A percentile compares a stretch with the other conserved stretches of the same genome.
Evolutionary conservation across 53 echinoderm and acorn worm genomes (phyloP).

Genomic region (Arbacia lixula): DNA sequence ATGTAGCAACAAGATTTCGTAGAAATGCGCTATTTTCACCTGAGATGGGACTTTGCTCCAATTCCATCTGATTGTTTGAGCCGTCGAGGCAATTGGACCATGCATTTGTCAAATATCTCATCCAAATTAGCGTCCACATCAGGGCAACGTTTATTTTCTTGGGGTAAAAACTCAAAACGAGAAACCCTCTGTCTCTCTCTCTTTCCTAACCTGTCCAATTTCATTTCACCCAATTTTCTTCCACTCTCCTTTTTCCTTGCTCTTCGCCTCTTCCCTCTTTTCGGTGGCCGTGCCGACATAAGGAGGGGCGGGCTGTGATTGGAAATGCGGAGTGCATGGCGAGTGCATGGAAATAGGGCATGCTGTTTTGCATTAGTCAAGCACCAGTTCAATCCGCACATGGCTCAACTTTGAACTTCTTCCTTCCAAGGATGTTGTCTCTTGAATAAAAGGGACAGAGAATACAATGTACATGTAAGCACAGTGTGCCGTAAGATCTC

Average conservation of each 20-base stretch:
- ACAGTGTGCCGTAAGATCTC: too few relatives aligned
- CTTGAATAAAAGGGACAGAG: too few relatives aligned
- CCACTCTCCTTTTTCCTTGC: not conserved
- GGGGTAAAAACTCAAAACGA: not conserved
- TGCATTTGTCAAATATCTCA: constrained; percentile 23
- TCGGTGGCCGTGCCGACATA: not conserved
- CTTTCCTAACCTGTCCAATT: constrained; percentile 7
- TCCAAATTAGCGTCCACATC: constrained; percentile 34
- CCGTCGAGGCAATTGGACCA: constrained; percentile 26
- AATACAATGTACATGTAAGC: too few relatives aligned
- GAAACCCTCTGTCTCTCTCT: not conserved
- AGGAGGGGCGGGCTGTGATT: not conserved
- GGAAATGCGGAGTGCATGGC: not conserved
- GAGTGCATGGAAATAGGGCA: not conserved
- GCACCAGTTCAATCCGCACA: not conserved
- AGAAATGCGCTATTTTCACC: too few relatives aligned
- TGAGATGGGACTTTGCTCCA: too few relatives aligned
- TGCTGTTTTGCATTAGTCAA: constrained; percentile 24
- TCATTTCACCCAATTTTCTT: constrained; percentile 5
- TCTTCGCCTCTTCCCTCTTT: too few relatives aligned
- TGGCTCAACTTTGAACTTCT: constrained; percentile 1
- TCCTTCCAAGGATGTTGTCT: too few relatives aligned
- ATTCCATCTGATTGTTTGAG: constrained; percentile 16
- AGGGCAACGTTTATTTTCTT: constrained; percentile 15
- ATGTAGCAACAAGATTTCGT: too few relatives aligned